Evolutionary conservation across 2,888 invertebrate genomes (phyloP).

Genomic region (Chymomyza amoena): DNA sequence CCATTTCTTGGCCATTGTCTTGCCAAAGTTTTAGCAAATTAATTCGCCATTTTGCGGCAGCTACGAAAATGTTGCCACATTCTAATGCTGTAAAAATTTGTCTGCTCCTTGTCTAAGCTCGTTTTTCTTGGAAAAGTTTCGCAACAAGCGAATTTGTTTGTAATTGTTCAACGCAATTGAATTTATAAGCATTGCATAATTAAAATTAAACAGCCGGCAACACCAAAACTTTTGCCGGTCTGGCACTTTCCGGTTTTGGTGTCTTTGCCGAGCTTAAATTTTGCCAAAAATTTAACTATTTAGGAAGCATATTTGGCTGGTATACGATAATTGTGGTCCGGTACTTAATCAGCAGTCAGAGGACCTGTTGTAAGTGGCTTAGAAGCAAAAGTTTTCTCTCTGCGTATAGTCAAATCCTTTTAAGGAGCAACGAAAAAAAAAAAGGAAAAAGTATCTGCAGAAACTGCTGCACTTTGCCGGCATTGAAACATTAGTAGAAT

Average conservation of each 20-base stretch:
- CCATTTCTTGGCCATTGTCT: not conserved
- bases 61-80: conserved; percentile 1
- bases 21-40: conserved; percentile 50
- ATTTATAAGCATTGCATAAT: conserved; percentile 70
- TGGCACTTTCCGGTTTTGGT: conserved; percentile 51
- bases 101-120: conserved; percentile 42
- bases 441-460: not conserved
- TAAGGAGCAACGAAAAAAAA: not conserved
- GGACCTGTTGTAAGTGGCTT: not conserved
- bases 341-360: not conserved
- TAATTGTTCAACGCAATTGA: conserved; percentile 71
- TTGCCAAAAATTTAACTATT: conserved; percentile 3
- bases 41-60: conserved; percentile 59
- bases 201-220: conserved; percentile 67
- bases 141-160: conserved; percentile 49
- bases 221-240: conserved; percentile 55
- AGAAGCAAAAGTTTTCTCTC: not conserved
- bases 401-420: conserved; percentile 18
- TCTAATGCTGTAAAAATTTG: conserved; percentile 68
- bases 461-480: not conserved
- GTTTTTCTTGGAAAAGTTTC: conserved; percentile 31
- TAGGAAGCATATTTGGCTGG: not conserved
- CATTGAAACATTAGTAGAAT: conserved; percentile 24
- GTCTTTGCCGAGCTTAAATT: conserved; percentile 25
- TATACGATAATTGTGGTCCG: not conserved